Evolutionary conservation across 2,797 vertebrate species (phyloP), one percentile per base, ranked within the genome.

Genomic region (Sylvilagus floridanus): DNA sequence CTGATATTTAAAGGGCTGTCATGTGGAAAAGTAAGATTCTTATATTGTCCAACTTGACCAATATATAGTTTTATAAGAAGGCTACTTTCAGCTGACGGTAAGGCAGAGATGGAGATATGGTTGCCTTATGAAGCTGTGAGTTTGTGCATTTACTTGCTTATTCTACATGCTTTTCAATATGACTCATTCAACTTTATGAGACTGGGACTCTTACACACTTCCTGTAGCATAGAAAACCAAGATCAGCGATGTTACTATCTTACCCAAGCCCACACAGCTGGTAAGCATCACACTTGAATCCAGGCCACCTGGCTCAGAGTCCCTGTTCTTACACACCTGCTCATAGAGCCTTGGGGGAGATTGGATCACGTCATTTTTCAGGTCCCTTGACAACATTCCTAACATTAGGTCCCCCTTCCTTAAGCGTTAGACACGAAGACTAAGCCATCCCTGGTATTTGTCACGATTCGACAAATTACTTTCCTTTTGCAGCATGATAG

Each of bases 191-290:
- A 11, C 69, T 60, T 16, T 79, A 10, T 37, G 72, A 84, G 17
- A 8, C 16, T 86, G 22, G 35, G 12, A 85, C 35, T 37, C 26
- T 54, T 86, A 86, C 50, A 2, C 30, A 28, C 24, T 71, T 35
- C 57, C 71, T 30, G 83, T 47, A 3, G 66, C 97, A 97, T 97
- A 92, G 65, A 91, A 93, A 84, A 28, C 5, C 16, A 87, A 35
- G n/a, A 28, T 60, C 28, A 66, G 54, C 63, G 37, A 47, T 65
- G 63, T 65, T 76, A 86, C 9, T 57, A 26, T 50, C 66, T 90
- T 98, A 85, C 30, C 77, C 30, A 91, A 95, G 96, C 47, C 37
- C 93, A 90, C 0, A 0, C 30, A 73, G 0, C 0, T 32, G 71
- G 52, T 6, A 16, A 42, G 4, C 24, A 52, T 52, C 11, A 79